phyloP scores from a whole-genome alignment of 2,113 vertebrate species.

The Scortum barcoo region DNA sequence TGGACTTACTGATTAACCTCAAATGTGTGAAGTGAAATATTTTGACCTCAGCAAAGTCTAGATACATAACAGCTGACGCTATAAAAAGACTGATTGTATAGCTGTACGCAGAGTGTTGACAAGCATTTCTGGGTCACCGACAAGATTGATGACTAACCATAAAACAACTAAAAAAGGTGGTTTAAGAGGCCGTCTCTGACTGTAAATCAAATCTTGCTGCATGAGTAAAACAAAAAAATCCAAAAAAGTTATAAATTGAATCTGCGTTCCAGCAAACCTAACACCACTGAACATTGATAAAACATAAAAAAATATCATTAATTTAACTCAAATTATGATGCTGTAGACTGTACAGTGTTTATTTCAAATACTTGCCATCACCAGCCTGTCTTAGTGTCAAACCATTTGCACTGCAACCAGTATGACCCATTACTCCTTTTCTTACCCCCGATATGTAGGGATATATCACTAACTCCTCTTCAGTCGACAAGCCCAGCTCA shows the following conservation, averaged over 20 bases:
- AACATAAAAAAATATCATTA: constrained; percentile 47
- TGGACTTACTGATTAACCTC: constrained; percentile 13
- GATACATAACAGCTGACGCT: constrained; percentile 2
- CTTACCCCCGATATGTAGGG: not conserved
- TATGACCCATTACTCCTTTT: not conserved
- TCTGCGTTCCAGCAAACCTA: constrained; percentile 42
- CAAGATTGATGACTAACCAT: constrained; percentile 50
- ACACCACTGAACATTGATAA: constrained; percentile 41
- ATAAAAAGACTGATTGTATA: constrained; percentile 46
- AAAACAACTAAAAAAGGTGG: constrained; percentile 78
- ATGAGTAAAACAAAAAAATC: constrained; percentile 63
- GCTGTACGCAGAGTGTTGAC: constrained; percentile 32
- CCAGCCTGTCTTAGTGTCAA: constrained; percentile 20
- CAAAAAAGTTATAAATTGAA: constrained; percentile 45
- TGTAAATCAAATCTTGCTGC: constrained; percentile 47
- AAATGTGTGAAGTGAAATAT: constrained; percentile 37
- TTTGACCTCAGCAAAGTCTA: constrained; percentile 31
- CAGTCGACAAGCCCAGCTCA: constrained; percentile 7
- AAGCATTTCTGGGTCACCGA: constrained; percentile 13
- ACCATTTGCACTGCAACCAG: constrained; percentile 23
- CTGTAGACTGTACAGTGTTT: constrained; percentile 42
- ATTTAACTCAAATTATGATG: constrained; percentile 26
- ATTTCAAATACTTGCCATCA: constrained; percentile 40
- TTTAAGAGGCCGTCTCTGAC: constrained; percentile 67
- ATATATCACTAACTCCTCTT: constrained; percentile 22